Percentiles rank a stretch among this genome's conserved stretches.
phyloP scores from a whole-genome alignment of 2,113 vertebrate genomes.

The Trichomycterus rosablanca region DNA sequence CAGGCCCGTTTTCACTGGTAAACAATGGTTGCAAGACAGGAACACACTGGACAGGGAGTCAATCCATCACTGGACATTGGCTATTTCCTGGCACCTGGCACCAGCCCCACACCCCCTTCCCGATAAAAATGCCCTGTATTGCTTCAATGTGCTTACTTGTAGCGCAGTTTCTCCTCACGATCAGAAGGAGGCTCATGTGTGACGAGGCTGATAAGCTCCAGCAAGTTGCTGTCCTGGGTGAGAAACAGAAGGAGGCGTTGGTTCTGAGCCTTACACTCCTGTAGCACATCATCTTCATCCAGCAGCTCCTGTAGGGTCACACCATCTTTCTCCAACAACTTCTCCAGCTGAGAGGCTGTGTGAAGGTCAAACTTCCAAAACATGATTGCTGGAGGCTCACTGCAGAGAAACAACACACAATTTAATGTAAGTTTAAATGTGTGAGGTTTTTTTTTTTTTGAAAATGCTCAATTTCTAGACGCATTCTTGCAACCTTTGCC shows the following conservation, averaged over 20 bases:
- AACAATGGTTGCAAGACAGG: too few relatives aligned
- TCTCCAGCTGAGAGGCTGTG: conserved; percentile 89
- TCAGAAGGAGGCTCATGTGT: conserved; percentile 85
- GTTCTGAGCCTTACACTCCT: conserved; percentile 97
- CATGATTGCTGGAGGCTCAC: conserved; percentile 80
- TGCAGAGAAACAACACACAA: background rate
- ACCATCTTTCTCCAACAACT: conserved; percentile 90
- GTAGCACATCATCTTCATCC: conserved; percentile 93
- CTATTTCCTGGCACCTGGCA: too few relatives aligned
- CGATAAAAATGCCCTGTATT: too few relatives aligned
- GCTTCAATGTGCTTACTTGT: conserved; percentile 88
- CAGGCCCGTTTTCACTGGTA: too few relatives aligned
- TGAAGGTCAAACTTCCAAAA: conserved; percentile 99
- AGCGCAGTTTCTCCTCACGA: conserved; percentile 91
- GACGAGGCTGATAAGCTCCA: conserved; percentile 87
- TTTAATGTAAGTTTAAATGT: background rate
- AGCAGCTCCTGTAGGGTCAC: conserved; percentile 87
- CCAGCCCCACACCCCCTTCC: too few relatives aligned
- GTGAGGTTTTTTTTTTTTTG: too few relatives aligned
- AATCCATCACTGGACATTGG: too few relatives aligned
- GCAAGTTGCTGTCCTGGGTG: conserved; percentile 87
- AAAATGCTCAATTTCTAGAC: too few relatives aligned
- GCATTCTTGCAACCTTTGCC: too few relatives aligned
- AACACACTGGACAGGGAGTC: too few relatives aligned
- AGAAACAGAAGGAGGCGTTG: conserved; percentile 88